Percentiles rank a stretch among this genome's conserved stretches.
Evolutionary conservation across 2,888 invertebrate genomes (phyloP).

Genomic region (Sabatieria punctata): DNA sequence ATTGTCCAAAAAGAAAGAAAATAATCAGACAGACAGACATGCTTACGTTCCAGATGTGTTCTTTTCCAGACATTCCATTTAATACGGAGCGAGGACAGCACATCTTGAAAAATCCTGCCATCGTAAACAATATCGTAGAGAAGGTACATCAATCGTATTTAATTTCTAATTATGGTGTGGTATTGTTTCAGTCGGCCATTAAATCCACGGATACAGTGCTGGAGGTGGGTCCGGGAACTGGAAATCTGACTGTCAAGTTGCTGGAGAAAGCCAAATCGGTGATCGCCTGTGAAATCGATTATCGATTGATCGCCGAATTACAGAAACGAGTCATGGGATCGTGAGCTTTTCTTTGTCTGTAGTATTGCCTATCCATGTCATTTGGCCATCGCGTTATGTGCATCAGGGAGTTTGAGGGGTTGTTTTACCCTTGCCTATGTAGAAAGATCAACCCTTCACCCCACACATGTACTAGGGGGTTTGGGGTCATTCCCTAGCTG

Average conservation of each 20-base stretch:
- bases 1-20: too few species aligned
- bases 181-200: slow-evolving; percentile 56
- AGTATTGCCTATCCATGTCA: too few species aligned
- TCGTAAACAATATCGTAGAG: slow-evolving; percentile 85
- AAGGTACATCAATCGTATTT: slow-evolving; percentile 45
- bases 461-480: too few species aligned
- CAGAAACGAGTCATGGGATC: slow-evolving; percentile 69
- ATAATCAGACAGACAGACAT: too few species aligned
- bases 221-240: slow-evolving; percentile 97
- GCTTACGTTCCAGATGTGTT: too few species aligned
- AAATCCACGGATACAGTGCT: slow-evolving; percentile 79
- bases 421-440: too few species aligned
- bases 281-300: slow-evolving; percentile 91
- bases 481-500: too few species aligned
- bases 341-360: slow-evolving; percentile 20
- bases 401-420: too few species aligned
- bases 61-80: slow-evolving; percentile 61
- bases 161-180: too few species aligned
- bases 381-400: too few species aligned
- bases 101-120: slow-evolving; percentile 68
- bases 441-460: too few species aligned
- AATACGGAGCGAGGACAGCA: slow-evolving; percentile 93
- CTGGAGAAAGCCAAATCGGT: slow-evolving; percentile 76
- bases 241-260: slow-evolving; percentile 89
- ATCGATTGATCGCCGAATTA: slow-evolving; percentile 79